Conservation (phyloP, 1,140 invertebrate species). For the Cardiocondyla obscurior region DNA sequence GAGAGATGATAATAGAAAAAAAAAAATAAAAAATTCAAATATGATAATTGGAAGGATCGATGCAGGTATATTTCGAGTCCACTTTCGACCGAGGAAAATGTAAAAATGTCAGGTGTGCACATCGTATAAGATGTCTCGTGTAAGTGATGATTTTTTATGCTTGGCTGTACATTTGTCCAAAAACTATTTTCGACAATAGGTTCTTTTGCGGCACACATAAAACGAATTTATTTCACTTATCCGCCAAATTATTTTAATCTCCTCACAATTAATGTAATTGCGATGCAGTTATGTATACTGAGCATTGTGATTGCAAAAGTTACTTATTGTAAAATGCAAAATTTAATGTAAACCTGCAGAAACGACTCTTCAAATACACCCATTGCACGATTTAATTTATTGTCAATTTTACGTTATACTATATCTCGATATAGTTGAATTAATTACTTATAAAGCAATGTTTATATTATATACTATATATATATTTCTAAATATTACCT, state of each 20-base stretch:
- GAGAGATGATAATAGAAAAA: slow-evolving; percentile 73
- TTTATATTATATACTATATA: too few relatives aligned
- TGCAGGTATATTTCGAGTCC: not conserved
- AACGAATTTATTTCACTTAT: not conserved
- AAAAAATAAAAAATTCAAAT: too few relatives aligned
- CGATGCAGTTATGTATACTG: not conserved
- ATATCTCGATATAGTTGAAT: not conserved
- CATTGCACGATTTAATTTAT: slow-evolving; percentile 10
- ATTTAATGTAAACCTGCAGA: not conserved
- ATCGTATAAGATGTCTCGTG: not conserved
- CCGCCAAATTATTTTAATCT: slow-evolving; percentile 4
- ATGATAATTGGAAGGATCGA: not conserved
- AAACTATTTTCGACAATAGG: slow-evolving; percentile 14
- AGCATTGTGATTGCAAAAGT: not conserved
- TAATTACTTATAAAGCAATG: not conserved
- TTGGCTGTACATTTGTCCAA: not conserved
- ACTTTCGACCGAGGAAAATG: not conserved
- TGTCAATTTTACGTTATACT: not conserved
- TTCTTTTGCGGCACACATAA: not conserved
- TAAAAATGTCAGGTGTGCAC: slow-evolving; percentile 2
- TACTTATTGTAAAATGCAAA: not conserved
- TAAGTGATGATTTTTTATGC: not conserved
- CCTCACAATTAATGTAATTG: not conserved
- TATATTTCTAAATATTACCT: slow-evolving; percentile 20
- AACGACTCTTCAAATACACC: not conserved